Evolutionary conservation across 2,888 invertebrate genomes (phyloP), one percentile per base, ranked within the genome.

Genomic region (Aradus depressus): DNA sequence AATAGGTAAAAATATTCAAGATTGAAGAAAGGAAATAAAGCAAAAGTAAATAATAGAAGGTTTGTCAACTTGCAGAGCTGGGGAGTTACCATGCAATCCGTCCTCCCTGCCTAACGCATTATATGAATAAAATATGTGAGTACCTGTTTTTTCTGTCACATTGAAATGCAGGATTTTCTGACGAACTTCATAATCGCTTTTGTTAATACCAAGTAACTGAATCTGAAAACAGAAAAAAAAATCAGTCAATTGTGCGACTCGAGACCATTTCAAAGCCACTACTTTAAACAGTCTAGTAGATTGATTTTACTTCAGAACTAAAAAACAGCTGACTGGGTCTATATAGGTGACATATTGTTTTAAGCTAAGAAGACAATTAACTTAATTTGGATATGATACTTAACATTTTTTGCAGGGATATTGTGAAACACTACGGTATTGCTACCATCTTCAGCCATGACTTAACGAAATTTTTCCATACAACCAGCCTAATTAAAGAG

Each of bases 171-270:
- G 65, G 1, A 77, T 68, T 34, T 75, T 72, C 18, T 76, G 73
- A 1, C 80, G 72, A 0, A 86, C 86, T 62, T 87, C 82, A 65
- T 84, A 89, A 43, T 80, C 84, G 62, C 79, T 78, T 4, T 80
- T 76, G 66, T 88, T 85, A 38, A 87, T 64, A 0, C 83, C 87
- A 21, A 88, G 76, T 18, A 89, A 76, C 67, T 88, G 84, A 53
- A 89, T 62, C 70, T 78, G 68, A n/a, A 53, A 53, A 21, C 28
- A 21, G 37, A 35, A 39, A n/a, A n/a, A n/a, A n/a, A n/a, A n/a
- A n/a, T n/a, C n/a, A n/a, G n/a, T n/a, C n/a, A n/a, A n/a, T n/a
- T n/a, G n/a, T n/a, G n/a, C n/a, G n/a, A n/a, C n/a, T n/a, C n/a
- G n/a, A n/a, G n/a, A n/a, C n/a, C n/a, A n/a, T n/a, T n/a, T n/a